Conservation (phyloP, 2,888 invertebrate species). For the Campaea margaritaria region DNA sequence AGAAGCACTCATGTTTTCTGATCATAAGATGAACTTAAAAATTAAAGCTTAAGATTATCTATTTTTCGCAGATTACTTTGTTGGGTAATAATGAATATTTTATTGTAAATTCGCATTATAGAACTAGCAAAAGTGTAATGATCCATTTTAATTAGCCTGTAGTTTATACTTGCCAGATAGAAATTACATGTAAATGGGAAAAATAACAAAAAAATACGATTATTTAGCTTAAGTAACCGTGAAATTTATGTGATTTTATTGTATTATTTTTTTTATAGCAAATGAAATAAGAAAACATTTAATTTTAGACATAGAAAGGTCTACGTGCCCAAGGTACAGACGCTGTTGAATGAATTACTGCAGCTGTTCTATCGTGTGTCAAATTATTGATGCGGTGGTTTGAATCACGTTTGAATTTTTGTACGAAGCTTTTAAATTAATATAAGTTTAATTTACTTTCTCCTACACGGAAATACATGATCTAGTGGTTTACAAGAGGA, state of each 20-base stretch:
- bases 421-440: constrained; percentile 71
- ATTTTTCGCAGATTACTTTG: background rate
- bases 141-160: background rate
- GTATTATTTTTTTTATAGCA: background rate
- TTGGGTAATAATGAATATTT: background rate
- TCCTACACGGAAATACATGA: constrained; percentile 47
- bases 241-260: constrained; percentile 17
- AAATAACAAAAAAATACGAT: background rate
- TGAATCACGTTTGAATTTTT: constrained; percentile 84
- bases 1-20: too few relatives aligned
- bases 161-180: background rate
- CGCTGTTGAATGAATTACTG: constrained; percentile 63
- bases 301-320: constrained; percentile 6
- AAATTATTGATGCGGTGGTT: constrained; percentile 86
- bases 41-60: background rate
- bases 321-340: constrained; percentile 64
- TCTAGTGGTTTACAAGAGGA: constrained; percentile 43
- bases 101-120: background rate
- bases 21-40: background rate
- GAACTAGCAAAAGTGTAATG: background rate
- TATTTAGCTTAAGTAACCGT: background rate
- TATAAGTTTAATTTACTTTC: constrained; percentile 56
- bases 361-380: constrained; percentile 70
- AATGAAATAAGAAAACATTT: background rate
- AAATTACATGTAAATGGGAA: background rate